Evolutionary conservation across 2,888 invertebrate species (phyloP).

Genomic region (Noctua comes): DNA sequence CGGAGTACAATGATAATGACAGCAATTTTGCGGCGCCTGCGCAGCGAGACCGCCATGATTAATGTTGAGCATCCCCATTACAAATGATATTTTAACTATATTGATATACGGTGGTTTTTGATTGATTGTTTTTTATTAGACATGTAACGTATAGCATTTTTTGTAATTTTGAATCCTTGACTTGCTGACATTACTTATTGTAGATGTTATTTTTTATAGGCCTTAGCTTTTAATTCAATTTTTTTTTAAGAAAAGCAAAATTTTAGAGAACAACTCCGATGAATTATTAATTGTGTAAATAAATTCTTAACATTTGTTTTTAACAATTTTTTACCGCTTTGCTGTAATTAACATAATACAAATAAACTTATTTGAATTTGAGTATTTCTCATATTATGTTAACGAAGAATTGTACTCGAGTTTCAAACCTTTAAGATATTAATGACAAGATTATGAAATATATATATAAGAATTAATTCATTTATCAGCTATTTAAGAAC

Average conservation of each 20-base stretch:
- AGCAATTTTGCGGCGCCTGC: slow-evolving; percentile 47
- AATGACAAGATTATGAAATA: not conserved
- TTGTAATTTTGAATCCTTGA: slow-evolving; percentile 39
- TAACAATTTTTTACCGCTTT: not conserved
- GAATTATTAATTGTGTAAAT: not conserved
- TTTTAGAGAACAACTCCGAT: not conserved
- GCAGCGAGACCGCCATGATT: slow-evolving; percentile 48
- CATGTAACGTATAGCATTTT: not conserved
- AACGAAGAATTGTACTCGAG: not conserved
- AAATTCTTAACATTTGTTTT: not conserved
- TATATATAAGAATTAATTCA: not conserved
- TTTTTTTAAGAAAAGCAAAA: not conserved
- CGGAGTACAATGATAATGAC: slow-evolving; percentile 39
- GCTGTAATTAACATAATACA: not conserved
- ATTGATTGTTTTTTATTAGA: slow-evolving; percentile 34
- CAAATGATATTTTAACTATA: slow-evolving; percentile 41
- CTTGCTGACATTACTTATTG: not conserved
- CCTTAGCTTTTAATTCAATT: not conserved
- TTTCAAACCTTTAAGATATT: not conserved
- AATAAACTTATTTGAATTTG: too few relatives aligned
- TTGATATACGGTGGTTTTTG: slow-evolving; percentile 23
- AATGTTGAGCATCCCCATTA: slow-evolving; percentile 39
- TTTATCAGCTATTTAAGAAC: not conserved
- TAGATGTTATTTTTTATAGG: not conserved
- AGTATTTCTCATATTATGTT: too few relatives aligned